A percentile compares a stretch with the other conserved stretches of the same genome.
Conservation (phyloP, 2,113 vertebrate species). For the Atherinomorus stipes region DNA sequence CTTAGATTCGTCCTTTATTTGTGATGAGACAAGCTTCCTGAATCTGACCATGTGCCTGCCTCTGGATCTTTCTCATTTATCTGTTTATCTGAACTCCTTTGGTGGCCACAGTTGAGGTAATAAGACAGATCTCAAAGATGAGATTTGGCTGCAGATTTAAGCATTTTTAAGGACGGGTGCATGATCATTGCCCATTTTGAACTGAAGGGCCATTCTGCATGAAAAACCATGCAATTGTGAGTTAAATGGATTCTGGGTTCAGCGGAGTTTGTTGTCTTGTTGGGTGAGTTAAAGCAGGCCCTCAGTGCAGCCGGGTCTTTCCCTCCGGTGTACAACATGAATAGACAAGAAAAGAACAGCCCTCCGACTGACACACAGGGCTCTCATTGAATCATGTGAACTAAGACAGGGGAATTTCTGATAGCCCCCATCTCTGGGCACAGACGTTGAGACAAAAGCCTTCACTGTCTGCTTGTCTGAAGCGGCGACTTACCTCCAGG, state of each 20-base stretch:
- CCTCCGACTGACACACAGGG: conserved; percentile 86
- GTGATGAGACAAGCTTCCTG: conserved; percentile 18
- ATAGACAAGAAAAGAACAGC: conserved; percentile 89
- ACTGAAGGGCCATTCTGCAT: conserved; percentile 38
- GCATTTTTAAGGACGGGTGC: conserved; percentile 12
- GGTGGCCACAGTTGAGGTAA: not conserved
- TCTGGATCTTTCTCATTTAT: conserved; percentile 24
- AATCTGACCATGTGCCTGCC: conserved; percentile 46
- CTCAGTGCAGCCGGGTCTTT: conserved; percentile 62
- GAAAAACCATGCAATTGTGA: conserved; percentile 53
- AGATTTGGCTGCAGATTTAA: conserved; percentile 16
- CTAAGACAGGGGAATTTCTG: conserved; percentile 83
- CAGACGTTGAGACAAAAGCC: conserved; percentile 90
- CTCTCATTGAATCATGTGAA: conserved; percentile 90
- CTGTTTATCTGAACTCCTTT: conserved; percentile 5
- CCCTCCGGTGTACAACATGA: conserved; percentile 74
- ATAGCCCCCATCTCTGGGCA: conserved; percentile 89
- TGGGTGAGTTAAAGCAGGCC: conserved; percentile 78
- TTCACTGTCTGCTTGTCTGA: conserved; percentile 89
- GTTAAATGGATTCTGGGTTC: conserved; percentile 58
- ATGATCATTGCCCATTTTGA: conserved; percentile 18
- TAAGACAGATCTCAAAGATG: conserved; percentile 7
- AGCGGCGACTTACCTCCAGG: conserved; percentile 89
- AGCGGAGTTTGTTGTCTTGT: conserved; percentile 59
- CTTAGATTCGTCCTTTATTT: conserved; percentile 15